phyloP scores from a whole-genome alignment of 2,797 vertebrate genomes.

The Gallinago stenura region DNA sequence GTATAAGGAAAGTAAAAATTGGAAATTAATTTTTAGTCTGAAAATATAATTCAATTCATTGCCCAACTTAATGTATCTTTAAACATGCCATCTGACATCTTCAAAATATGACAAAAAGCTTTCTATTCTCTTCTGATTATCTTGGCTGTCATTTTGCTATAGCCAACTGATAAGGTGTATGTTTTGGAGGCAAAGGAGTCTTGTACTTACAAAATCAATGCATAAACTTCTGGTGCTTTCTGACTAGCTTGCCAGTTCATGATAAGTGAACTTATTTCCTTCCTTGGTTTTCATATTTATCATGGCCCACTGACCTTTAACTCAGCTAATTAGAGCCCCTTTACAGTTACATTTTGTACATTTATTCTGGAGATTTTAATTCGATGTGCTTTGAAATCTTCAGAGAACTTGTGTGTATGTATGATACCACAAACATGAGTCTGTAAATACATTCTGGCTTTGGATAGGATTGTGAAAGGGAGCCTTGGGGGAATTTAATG shows the following conservation, averaged over 20 bases:
- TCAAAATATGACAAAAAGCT: neutral
- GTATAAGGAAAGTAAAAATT: conserved; percentile 1
- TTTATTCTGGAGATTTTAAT: neutral
- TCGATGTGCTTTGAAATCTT: neutral
- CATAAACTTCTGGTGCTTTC: neutral
- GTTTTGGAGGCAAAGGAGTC: neutral
- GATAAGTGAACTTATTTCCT: neutral
- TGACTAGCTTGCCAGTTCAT: neutral
- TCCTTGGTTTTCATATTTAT: neutral
- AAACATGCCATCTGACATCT: neutral
- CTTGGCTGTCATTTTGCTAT: conserved; percentile 37
- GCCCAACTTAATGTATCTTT: neutral
- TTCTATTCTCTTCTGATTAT: conserved; percentile 26
- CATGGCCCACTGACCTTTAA: neutral
- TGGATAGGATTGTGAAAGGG: neutral
- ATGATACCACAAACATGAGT: neutral
- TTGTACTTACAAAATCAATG: conserved; percentile 29
- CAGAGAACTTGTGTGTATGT: neutral
- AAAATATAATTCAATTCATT: neutral
- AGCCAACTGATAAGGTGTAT: conserved; percentile 2
- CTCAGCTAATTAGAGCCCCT: neutral
- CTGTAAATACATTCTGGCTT: neutral
- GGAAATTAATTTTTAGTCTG: neutral
- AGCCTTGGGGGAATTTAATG: neutral
- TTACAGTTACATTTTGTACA: neutral